A percentile compares a stretch with the other conserved stretches of the same genome.
These are phyloP conservation scores for Bombyx huttoni DNA, from an alignment of 2,888 invertebrate species.

Conservation along the genomic window DNA sequence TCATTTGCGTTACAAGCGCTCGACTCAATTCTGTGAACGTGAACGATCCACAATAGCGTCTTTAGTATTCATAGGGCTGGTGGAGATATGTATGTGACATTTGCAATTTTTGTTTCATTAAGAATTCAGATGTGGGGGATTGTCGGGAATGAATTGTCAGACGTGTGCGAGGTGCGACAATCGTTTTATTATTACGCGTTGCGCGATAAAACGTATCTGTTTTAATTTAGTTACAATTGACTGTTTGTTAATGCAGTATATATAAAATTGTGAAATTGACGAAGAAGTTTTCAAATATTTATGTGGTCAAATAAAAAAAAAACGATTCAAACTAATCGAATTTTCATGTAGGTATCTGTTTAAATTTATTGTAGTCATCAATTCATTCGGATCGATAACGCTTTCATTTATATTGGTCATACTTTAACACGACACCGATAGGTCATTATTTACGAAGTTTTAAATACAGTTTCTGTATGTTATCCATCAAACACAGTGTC, in stretches of 20 bases:
- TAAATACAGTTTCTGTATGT: constrained; percentile 31
- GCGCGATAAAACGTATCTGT: background rate
- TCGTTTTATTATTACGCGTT: constrained; percentile 7
- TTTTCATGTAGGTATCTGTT: background rate
- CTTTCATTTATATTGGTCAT: constrained; percentile 19
- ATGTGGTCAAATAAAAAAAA: background rate
- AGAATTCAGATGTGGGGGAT: constrained; percentile 63
- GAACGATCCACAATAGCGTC: constrained; percentile 62
- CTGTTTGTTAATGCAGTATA: too few relatives aligned
- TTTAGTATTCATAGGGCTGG: constrained; percentile 67
- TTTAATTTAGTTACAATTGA: background rate
- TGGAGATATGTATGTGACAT: constrained; percentile 55
- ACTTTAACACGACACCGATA: constrained; percentile 18
- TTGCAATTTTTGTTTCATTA: constrained; percentile 71
- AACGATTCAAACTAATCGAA: background rate
- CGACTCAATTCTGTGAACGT: constrained; percentile 53
- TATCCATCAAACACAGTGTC: constrained; percentile 56
- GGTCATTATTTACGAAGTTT: constrained; percentile 33
- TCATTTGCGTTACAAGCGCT: constrained; percentile 47
- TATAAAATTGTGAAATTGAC: background rate
- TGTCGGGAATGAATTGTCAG: constrained; percentile 49
- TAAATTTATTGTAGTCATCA: constrained; percentile 3
- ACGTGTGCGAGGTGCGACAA: constrained; percentile 11
- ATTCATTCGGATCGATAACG: constrained; percentile 6
- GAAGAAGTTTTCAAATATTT: background rate